These are phyloP conservation scores for Brachyopa scutellaris DNA, from an alignment of 2,888 invertebrate species.

Conservation along the genomic window DNA sequence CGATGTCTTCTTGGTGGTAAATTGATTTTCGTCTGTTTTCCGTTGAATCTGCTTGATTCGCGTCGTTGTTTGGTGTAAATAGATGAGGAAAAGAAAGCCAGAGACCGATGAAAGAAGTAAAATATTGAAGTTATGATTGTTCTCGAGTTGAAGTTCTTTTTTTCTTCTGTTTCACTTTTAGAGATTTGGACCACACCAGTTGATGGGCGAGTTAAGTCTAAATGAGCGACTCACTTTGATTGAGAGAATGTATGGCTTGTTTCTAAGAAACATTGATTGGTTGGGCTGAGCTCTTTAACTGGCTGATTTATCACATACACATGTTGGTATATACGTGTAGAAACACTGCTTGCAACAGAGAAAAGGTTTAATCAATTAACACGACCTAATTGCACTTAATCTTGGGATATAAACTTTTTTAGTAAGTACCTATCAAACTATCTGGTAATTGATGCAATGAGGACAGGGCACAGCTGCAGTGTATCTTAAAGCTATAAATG, in stretches of 20 bases:
- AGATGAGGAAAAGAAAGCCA: slow-evolving; percentile 29
- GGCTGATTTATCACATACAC: slow-evolving; percentile 29
- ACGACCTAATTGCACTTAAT: too few species aligned
- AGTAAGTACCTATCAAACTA: too few species aligned
- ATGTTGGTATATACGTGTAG: too few species aligned
- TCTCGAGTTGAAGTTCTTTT: slow-evolving; percentile 15
- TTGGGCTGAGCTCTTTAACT: slow-evolving; percentile 20
- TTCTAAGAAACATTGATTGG: slow-evolving; percentile 46
- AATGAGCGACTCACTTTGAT: slow-evolving; percentile 40
- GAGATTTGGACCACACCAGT: slow-evolving; percentile 62
- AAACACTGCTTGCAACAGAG: too few species aligned
- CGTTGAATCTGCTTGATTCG: slow-evolving; percentile 12
- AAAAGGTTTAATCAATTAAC: not conserved
- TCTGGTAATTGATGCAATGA: too few species aligned
- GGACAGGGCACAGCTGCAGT: too few species aligned
- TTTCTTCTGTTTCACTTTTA: not conserved
- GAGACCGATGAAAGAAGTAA: slow-evolving; percentile 25
- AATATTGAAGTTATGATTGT: slow-evolving; percentile 57
- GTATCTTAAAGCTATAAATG: too few species aligned
- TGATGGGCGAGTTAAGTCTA: slow-evolving; percentile 40
- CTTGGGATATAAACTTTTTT: too few species aligned
- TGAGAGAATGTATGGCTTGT: slow-evolving; percentile 28
- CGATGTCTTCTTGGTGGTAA: slow-evolving; percentile 58
- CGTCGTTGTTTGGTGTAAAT: slow-evolving; percentile 18
- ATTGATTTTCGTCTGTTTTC: slow-evolving; percentile 67